Conservation (phyloP, 2,797 vertebrate species). For the Masticophis lateralis region DNA sequence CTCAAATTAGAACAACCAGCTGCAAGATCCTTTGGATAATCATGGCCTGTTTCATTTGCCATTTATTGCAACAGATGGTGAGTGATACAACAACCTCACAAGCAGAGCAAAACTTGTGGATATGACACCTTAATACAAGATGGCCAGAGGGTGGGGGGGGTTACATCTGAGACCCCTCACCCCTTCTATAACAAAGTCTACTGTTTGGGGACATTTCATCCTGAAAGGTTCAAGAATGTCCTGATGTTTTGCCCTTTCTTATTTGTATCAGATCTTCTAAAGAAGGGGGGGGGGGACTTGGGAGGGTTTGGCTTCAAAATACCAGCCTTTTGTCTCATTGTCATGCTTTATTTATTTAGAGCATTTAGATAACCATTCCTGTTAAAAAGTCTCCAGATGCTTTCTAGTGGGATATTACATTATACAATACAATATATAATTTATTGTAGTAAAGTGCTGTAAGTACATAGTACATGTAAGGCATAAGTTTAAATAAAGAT, state of each 20-base stretch:
- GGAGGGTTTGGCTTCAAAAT: background rate
- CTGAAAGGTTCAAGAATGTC: background rate
- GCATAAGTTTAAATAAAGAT: background rate
- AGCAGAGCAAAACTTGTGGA: background rate
- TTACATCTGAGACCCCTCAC: background rate
- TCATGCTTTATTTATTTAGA: background rate
- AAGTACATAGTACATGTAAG: background rate
- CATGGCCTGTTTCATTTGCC: background rate
- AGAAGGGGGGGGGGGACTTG: background rate
- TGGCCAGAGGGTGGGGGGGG: background rate
- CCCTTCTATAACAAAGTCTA: background rate
- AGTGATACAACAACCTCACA: background rate
- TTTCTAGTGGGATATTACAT: background rate
- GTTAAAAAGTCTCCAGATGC: background rate
- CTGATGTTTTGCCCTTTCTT: background rate
- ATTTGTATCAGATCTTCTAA: background rate
- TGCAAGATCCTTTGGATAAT: background rate
- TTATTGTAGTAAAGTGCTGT: background rate
- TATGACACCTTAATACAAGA: background rate
- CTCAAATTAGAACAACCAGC: background rate
- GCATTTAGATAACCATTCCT: background rate
- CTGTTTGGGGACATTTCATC: background rate
- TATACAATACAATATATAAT: background rate
- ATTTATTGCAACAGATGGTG: background rate
- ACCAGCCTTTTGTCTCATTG: background rate